A percentile compares a stretch with the other conserved stretches of the same genome.
phyloP scores from a whole-genome alignment of 2,113 vertebrate species.

The Chaenogobius annularis region DNA sequence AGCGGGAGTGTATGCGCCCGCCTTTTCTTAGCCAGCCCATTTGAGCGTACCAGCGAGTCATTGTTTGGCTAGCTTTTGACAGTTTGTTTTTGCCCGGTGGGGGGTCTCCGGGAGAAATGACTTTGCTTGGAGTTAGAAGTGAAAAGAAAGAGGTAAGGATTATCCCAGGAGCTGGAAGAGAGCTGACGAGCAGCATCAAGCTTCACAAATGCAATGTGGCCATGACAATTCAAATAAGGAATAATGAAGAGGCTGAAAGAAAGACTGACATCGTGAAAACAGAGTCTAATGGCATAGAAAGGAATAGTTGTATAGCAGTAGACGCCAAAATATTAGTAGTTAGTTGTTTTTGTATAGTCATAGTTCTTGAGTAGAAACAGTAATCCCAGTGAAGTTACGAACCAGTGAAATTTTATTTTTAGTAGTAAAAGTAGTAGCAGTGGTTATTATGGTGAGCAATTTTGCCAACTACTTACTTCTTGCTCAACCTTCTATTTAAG shows the following conservation, averaged over 20 bases:
- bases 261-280: not conserved
- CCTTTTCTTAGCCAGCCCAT: conserved; percentile 42
- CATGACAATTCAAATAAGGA: conserved; percentile 32
- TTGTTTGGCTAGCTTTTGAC: conserved; percentile 66
- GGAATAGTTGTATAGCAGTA: not conserved
- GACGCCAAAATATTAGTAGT: not conserved
- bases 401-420: too few species aligned
- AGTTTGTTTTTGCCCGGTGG: conserved; percentile 50
- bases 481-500: too few species aligned
- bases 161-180: conserved; percentile 28
- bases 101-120: conserved; percentile 48
- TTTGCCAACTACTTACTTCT: too few species aligned
- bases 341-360: too few species aligned
- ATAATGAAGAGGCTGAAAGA: conserved; percentile 43
- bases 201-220: conserved; percentile 36
- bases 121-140: conserved; percentile 54
- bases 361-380: too few species aligned
- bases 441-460: too few species aligned
- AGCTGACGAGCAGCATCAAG: conserved; percentile 21
- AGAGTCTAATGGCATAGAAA: not conserved
- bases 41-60: conserved; percentile 48
- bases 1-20: conserved; percentile 38
- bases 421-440: too few species aligned
- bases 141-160: conserved; percentile 53
- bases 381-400: too few species aligned